Base-by-base conservation (phyloP, 2,888 invertebrate species). In the Sarcophaga rosellei region DNA sequence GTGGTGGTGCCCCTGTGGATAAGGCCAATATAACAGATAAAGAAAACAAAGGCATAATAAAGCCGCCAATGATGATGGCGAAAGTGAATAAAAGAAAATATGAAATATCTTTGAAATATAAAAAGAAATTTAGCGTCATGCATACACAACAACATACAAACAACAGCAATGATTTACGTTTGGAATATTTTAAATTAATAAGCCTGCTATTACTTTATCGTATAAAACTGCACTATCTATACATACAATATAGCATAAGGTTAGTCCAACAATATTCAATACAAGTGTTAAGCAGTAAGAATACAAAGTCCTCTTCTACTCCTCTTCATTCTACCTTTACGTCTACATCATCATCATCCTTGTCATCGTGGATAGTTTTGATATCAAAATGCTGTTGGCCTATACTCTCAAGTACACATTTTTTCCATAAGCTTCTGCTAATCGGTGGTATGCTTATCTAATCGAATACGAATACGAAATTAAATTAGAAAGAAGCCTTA, bases 381-480 rank as follows among this genome's bases (percentile, higher is more conserved):
- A 35, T 8, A 35, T 35, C 35, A 35, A 65, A 44, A 25, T 4
- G 61, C 8, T 77, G 17, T 80, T 66, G 57, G 15, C 35, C 62
- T 35, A 23, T 66, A 4, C 1, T 59, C 12, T 75, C 35, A 10
- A 75, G 59, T 17, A 61, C 17, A 59, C 68, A 70, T 47, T 75
- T 62, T 61, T 11, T 59, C 1, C 25, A 75, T 23, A 35, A 61
- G 10, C 1, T n/a, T 70, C 6, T 68, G 17, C 23, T 45, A 47
- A 65, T 65, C 59, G 74, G 63, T 68, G 25, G 59, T 23, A 47
- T 65, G 57, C 65, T 81, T 69, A 74, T 84, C 84, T 86, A 84
- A 84, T 84, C 69, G 21, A 59, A 44, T 53, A n/a, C 6, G 69
- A 23, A 73, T 70, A 72, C 20, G 61, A 61, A 61, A 10, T 17